Evolutionary conservation across 1,140 invertebrate species (phyloP), one percentile per base, ranked within the genome.

Genomic region (Plutomurus gul): DNA sequence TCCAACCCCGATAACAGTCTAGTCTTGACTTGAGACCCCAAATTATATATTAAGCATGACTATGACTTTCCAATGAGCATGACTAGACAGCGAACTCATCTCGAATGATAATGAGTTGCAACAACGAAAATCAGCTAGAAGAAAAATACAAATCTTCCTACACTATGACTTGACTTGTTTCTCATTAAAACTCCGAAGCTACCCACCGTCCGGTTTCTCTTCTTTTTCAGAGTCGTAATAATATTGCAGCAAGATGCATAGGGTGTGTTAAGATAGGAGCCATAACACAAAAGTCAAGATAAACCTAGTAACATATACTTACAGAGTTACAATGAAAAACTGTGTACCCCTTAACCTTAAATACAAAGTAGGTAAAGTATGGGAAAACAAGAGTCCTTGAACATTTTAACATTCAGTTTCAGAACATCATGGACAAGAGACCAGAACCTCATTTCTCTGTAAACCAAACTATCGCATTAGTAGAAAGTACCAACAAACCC

Each of bases 31-130:
- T n/a, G n/a, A n/a, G n/a, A n/a, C n/a, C n/a, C n/a, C n/a, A n/a
- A n/a, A n/a, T n/a, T n/a, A 60, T 27, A 33, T 25, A 65, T 65
- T 65, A 65, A 30, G 27, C 56, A 65, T 65, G 56, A 65, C 56
- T 33, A 25, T 65, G 30, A 65, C 27, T 65, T 65, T 33, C 56
- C 36, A 33, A n/a, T 10, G 39, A 33, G 7, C 13, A 65, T 65
- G 56, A 65, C 56, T 33, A 65, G 56, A 36, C 56, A 65, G 13
- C 11, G 30, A n/a, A 65, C 56, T 65, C 56, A 16, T n/a, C 56
- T 33, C 27, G 56, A 65, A 65, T 65, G 56, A 65, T 65, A 65
- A 65, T 65, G 56, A 65, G 56, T 6, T 36, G 56, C 56, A 65
- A 33, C 22, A 65, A 60, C 18, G 22, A 30, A 56, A 16, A 56